These are phyloP conservation scores for Rhopalosiphum nymphaeae DNA, from an alignment of 2,888 invertebrate species.

Conservation along the genomic window DNA sequence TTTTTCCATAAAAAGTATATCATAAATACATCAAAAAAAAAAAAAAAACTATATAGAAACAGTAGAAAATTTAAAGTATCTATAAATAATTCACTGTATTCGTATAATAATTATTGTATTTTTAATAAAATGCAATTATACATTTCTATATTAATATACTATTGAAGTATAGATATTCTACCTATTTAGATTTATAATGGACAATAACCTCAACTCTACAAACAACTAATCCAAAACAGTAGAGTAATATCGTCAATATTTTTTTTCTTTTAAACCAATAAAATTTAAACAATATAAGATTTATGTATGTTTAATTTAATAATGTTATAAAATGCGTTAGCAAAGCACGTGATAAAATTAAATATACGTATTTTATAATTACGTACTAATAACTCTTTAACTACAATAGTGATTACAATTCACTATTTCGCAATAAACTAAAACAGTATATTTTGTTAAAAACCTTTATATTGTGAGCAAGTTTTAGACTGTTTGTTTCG, in stretches of 20 bases:
- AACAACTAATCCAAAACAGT: not conserved
- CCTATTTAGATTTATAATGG: not conserved
- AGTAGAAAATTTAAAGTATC: no score
- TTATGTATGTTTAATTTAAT: not conserved
- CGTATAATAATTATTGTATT: not conserved
- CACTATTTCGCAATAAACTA: not conserved
- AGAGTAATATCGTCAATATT: not conserved
- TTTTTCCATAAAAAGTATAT: no score
- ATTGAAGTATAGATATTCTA: not conserved
- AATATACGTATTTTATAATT: not conserved
- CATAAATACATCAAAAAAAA: no score
- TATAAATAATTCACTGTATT: not conserved
- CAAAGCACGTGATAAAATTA: not conserved
- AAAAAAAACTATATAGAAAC: no score
- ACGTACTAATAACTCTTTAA: not conserved
- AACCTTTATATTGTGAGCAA: slow-evolving; percentile 6
- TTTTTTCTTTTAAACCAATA: not conserved
- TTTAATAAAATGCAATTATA: not conserved
- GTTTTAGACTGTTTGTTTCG: slow-evolving; percentile 29
- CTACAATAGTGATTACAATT: not conserved
- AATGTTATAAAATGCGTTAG: not conserved
- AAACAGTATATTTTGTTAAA: slow-evolving; percentile 17
- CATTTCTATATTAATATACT: not conserved
- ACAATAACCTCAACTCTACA: not conserved
- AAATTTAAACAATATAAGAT: not conserved